A percentile compares a stretch with the other conserved stretches of the same genome.
phyloP scores from a whole-genome alignment of 2,113 vertebrate species.

The Coryphaenoides rupestris region DNA sequence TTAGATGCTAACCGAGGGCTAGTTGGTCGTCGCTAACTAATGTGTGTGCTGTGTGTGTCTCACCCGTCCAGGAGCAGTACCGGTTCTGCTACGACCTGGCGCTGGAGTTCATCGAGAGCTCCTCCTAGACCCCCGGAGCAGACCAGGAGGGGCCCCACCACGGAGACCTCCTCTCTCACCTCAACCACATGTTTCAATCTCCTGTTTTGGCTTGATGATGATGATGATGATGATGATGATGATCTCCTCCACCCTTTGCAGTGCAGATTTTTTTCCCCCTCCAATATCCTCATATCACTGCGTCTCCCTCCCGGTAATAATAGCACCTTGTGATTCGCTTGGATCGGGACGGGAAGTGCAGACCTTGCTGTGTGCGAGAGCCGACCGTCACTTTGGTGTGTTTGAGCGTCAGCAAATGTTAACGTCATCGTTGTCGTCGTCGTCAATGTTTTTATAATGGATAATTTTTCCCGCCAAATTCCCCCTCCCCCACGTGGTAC shows the following conservation, averaged over 20 bases:
- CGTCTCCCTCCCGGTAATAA: conserved; percentile 12
- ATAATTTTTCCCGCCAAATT: too few species aligned
- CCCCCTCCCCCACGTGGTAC: too few species aligned
- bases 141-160: too few species aligned
- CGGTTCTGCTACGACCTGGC: conserved; percentile 98
- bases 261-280: conserved; percentile 13
- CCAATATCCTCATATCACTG: too few species aligned
- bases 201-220: conserved; percentile 13
- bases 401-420: conserved; percentile 19
- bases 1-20: not conserved
- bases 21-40: too few species aligned
- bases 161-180: conserved; percentile 31
- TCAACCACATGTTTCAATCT: conserved; percentile 29
- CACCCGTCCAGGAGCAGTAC: conserved; percentile 86
- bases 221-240: too few species aligned
- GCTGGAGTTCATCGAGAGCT: conserved; percentile 93
- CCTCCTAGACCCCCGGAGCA: conserved; percentile 52
- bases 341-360: too few species aligned
- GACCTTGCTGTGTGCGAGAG: too few species aligned
- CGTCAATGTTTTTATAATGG: too few species aligned
- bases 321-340: not conserved
- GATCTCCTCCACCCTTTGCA: conserved; percentile 23
- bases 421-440: conserved; percentile 18
- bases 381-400: too few species aligned
- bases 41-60: conserved; percentile 11